Evolutionary conservation across 2,888 invertebrate species (phyloP).

Genomic region (Sphecodes monilicornis): DNA sequence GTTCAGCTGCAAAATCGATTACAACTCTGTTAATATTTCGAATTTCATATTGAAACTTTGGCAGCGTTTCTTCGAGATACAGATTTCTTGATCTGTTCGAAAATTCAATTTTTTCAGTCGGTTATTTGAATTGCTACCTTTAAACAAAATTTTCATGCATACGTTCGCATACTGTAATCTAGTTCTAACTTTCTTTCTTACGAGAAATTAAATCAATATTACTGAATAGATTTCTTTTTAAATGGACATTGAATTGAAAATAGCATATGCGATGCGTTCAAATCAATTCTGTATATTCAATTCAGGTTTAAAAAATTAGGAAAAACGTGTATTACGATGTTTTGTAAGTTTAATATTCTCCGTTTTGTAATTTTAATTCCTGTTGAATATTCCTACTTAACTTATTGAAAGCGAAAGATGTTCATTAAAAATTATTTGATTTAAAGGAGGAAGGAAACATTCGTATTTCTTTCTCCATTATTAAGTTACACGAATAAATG

Average conservation of each 20-base stretch:
- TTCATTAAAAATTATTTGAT: not conserved
- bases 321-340: not conserved
- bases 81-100: no score
- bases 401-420: not conserved
- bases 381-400: not conserved
- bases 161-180: no score
- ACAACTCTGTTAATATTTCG: no score
- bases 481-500: not conserved
- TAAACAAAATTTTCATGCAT: no score
- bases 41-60: no score
- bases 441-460: not conserved
- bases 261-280: not conserved
- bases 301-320: not conserved
- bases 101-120: no score
- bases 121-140: no score
- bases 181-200: no score
- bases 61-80: no score
- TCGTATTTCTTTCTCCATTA: not conserved
- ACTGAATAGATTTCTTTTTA: not conserved
- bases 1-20: no score
- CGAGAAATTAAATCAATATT: no score
- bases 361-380: not conserved
- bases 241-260: not conserved
- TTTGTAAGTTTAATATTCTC: not conserved
- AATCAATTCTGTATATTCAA: not conserved